Conservation (phyloP, 2,888 invertebrate genomes). For the Cerastoderma edule region DNA sequence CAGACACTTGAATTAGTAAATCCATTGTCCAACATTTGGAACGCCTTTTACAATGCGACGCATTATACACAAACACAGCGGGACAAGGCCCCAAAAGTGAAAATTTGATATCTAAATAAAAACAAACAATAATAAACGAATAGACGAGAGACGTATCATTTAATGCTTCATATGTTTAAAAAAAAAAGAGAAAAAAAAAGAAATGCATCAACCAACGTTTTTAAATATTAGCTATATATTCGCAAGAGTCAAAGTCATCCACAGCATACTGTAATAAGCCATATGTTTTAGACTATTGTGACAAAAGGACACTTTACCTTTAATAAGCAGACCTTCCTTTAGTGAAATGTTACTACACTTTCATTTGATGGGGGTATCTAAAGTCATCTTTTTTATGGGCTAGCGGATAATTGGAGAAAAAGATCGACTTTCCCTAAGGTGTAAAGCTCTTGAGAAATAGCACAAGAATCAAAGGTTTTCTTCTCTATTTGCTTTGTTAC, state of each 20-base stretch:
- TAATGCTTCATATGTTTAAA: too few relatives aligned
- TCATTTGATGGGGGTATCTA: too few relatives aligned
- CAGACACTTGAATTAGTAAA: not conserved
- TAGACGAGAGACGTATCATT: constrained; percentile 6
- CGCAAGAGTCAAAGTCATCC: too few relatives aligned
- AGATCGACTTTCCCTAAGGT: constrained; percentile 9
- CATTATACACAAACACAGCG: not conserved
- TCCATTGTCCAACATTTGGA: not conserved
- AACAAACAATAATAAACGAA: constrained; percentile 1
- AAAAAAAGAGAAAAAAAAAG: too few relatives aligned
- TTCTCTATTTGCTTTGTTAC: constrained; percentile 18
- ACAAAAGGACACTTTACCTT: too few relatives aligned
- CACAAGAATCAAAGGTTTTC: constrained; percentile 14
- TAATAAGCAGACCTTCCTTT: too few relatives aligned
- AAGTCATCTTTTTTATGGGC: too few relatives aligned
- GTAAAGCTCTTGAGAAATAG: constrained; percentile 18
- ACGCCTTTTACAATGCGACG: not conserved
- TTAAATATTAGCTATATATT: too few relatives aligned
- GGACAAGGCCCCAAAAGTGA: not conserved
- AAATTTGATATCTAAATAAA: constrained; percentile 20
- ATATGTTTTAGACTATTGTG: too few relatives aligned
- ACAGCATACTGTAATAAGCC: too few relatives aligned
- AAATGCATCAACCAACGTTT: too few relatives aligned
- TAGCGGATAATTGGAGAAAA: constrained; percentile 24
- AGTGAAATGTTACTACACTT: too few relatives aligned